Evolutionary conservation across 2,797 vertebrate species (phyloP), one percentile per base, ranked within the genome.

Genomic region (Hybognathus amarus): DNA sequence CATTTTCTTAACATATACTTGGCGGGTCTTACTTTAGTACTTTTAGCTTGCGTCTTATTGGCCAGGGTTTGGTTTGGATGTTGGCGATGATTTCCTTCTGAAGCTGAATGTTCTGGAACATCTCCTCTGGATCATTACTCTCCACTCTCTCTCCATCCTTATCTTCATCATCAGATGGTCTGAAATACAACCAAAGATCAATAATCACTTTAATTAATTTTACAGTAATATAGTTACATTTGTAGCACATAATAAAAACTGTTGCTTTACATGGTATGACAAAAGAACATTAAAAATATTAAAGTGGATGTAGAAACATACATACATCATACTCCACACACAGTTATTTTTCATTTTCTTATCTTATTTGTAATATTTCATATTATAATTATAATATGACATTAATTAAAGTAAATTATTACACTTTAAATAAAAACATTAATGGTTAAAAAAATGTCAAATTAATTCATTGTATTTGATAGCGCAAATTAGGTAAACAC

Each of bases 61-160:
- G 96, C 98, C 98, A 99, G 0, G 98, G 96, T 88, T 97, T 92
- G 89, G 96, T 95, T 83, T 96, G 94, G 85, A 99, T 97, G 84
- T 97, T 97, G 82, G 97, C 95, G 64, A 99, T 96, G 40, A 98
- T 96, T 85, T 99, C 98, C 87, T 99, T 99, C 93, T 99, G 98
- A 87, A 96, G 94, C 93, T 99, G 98, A 88, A 99, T 98, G 87
- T 97, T 99, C 94, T 99, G 98, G 86, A 99, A 99, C 92, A 99
- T 95, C 83, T 97, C 96, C 89, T 99, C 98, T 0, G 98, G 97
- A 87, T 99, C 97, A 1, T 94, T 96, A 90, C 94, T 97, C 83
- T 97, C 97, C 75, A 93, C 93, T 4, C 94, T 91, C 73, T 96
- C 96, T 42, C 95, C 96, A 1, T 92, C 92, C 33, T 92, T 93